These are phyloP conservation scores for Saimiri boliviensis DNA, from an alignment of 2,113 vertebrate species.

Conservation along the genomic window DNA sequence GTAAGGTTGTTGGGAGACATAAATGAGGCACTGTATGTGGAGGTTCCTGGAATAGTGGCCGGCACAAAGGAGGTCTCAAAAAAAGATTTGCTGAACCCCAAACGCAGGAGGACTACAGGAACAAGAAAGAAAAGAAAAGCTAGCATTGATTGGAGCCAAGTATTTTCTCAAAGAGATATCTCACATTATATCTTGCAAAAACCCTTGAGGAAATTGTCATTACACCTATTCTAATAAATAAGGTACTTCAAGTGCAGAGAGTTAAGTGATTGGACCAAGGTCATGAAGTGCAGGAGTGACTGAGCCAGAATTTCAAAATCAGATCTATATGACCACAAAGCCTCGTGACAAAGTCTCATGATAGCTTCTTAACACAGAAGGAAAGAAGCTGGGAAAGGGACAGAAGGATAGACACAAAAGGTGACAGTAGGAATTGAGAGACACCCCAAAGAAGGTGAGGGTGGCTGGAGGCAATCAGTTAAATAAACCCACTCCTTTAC, in stretches of 20 bases:
- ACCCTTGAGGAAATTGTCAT: not conserved
- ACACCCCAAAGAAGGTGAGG: not conserved
- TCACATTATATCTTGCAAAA: not conserved
- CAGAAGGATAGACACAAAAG: rapidly evolving
- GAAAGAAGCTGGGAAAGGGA: no score
- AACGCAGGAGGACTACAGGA: not conserved
- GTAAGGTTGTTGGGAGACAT: not conserved
- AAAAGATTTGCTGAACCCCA: not conserved
- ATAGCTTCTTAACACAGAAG: not conserved
- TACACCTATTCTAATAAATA: not conserved
- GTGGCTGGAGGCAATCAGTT: not conserved
- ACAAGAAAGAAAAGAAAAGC: not conserved
- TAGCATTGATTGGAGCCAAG: not conserved
- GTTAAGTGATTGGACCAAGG: not conserved
- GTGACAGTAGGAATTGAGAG: not conserved
- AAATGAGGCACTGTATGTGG: not conserved
- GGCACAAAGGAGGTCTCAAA: not conserved
- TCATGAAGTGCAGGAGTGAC: not conserved
- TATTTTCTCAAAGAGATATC: not conserved
- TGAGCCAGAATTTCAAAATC: not conserved
- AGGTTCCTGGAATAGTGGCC: not conserved
- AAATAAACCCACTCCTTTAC: not conserved
- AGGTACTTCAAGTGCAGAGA: not conserved
- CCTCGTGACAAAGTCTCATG: not conserved
- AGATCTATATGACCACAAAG: not conserved